Base-by-base conservation (phyloP, 2,797 vertebrate species). In the Cuniculus paca region DNA sequence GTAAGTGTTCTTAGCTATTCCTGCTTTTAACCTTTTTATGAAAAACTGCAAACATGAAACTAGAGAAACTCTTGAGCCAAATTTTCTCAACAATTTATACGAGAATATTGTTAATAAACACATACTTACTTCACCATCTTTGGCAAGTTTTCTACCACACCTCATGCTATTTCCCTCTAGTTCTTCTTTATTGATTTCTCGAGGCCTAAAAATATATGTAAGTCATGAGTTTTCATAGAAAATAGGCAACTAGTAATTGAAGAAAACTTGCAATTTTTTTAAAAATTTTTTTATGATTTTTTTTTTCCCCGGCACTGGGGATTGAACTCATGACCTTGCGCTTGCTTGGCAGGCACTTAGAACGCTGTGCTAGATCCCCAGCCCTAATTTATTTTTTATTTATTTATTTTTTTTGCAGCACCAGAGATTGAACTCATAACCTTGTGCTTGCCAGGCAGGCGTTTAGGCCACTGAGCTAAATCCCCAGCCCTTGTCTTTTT, bases 101-200 rank as follows among this genome's bases (percentile, higher is more conserved):
- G n/a, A 95, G 31, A 92, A 65, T 60, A 83, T 2, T 28, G 24
- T 77, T 90, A 85, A 80, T 68, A 5, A 5, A 65, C 54, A n/a
- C 13, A 6, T 88, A 99, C 99, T 99, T 98, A 99, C 99, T 93
- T 99, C 99, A 97, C 99, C 99, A 86, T 99, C 99, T 99, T 99
- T 99, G 45, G 99, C 99, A 90, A 99, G 99, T 87, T 99, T 99
- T 92, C 99, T 99, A 89, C 99, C 99, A 94, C 99, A 99, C 63
- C 99, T 98, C 99, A 99, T 99, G 92, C 99, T 99, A 98, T 98
- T 99, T 96, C 98, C 98, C 97, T 99, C 99, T 97, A 99, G 99
- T 97, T 99, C 99, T 79, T 99, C 99, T 97, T 99, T 99, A 98
- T 99, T 99, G 50, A 99, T 99, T 98, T 99, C 99, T 96, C 99